Base-by-base conservation (phyloP, 92 coral and sea anemone species). In the Actinostola sp. region DNA sequence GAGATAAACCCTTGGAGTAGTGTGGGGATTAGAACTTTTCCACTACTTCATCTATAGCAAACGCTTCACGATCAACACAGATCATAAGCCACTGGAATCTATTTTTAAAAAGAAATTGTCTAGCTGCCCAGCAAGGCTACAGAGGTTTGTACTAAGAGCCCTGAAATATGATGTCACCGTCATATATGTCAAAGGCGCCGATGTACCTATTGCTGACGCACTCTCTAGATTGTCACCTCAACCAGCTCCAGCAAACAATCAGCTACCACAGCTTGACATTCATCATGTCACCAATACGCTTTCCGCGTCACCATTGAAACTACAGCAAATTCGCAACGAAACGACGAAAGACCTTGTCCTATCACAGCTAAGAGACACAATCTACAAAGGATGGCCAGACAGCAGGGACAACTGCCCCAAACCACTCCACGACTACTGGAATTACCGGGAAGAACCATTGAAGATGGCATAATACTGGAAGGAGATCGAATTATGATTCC, bases 391-490 rank as follows among this genome's bases (percentile, higher is more conserved):
- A n/a, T n/a, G n/a, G n/a, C n/a, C n/a, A n/a, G n/a, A n/a, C n/a
- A n/a, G n/a, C n/a, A 38, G 88, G 91, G 57, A 74, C 14, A 70
- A 77, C 35, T 86, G 82, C 46, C 83, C 80, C 1, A 38, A 71
- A 65, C 11, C 30, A 16, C 70, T 77, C 49, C 82, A 72, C 60
- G 77, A 83, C 26, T 88, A 72, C 46, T 88, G 92, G 92, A 87
- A 87, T 67, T 87, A 71, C 42, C 26, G 88, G 38, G 82, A 77
- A 58, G 77, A 82, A 86, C 83, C 60, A 86, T 86, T 46, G 76
- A 86, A 33, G 80, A 81, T 50, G 72, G 87, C 48, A n/a, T 71
- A 25, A 55, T 80, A 51, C 81, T 81, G 23, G 63, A 73, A 33
- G 67, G 49, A 59, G 75, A 81, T 16, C 68, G 78, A 12, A 67